Evolutionary conservation across 2,797 vertebrate genomes (phyloP).

Genomic region (Tragelaphus oryx): DNA sequence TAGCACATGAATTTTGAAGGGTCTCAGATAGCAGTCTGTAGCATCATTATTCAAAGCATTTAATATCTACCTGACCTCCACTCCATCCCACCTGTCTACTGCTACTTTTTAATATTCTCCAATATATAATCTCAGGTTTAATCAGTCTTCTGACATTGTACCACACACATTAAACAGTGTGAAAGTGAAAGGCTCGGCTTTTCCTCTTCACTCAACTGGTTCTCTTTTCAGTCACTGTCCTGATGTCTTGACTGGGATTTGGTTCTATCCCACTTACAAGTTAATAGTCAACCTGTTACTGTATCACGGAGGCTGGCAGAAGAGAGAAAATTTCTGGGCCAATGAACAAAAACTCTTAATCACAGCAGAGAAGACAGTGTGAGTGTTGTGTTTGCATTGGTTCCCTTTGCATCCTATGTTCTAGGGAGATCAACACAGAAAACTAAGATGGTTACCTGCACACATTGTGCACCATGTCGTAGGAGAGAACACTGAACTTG

Average conservation of each 20-base stretch:
- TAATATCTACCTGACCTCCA: neutral
- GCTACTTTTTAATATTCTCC: neutral
- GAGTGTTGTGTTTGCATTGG: neutral
- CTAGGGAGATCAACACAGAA: neutral
- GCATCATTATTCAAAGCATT: neutral
- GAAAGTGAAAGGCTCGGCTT: neutral
- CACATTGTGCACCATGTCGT: too few relatives aligned
- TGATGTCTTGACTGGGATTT: neutral
- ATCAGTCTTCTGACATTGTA: neutral
- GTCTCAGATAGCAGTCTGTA: neutral
- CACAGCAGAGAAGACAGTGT: neutral
- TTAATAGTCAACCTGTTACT: neutral
- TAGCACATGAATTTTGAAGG: neutral
- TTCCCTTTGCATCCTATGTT: neutral
- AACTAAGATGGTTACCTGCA: neutral
- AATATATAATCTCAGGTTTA: neutral
- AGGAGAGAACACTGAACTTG: neutral
- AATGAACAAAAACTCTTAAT: neutral
- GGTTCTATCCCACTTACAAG: neutral
- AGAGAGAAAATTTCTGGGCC: neutral
- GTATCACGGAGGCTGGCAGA: neutral
- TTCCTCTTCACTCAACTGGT: neutral
- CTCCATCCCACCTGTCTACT: neutral
- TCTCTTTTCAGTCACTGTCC: neutral
- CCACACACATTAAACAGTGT: neutral